A percentile compares a stretch with the other conserved stretches of the same genome.
Evolutionary conservation across 2,888 invertebrate species (phyloP).

Genomic region (Lepidochitona cinerea): DNA sequence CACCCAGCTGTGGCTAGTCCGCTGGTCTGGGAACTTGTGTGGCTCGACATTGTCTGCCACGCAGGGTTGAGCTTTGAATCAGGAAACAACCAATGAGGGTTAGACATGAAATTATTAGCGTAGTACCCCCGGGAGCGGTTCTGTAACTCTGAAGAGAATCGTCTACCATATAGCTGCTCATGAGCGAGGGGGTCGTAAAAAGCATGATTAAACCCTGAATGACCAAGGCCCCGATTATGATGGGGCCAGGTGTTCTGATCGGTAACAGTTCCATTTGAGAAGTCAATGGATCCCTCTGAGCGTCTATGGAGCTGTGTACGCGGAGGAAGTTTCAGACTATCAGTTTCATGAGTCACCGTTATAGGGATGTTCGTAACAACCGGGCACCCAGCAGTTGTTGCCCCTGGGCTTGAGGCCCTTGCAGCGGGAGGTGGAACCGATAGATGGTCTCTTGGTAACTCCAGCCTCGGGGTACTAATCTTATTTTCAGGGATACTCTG

Average conservation of each 20-base stretch:
- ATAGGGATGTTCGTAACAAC: not conserved
- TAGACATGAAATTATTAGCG: slow-evolving; percentile 24
- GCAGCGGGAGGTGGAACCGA: slow-evolving; percentile 30
- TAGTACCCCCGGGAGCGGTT: not conserved
- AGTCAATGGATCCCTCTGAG: slow-evolving; percentile 59
- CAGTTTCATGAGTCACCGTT: not conserved
- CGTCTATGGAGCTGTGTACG: slow-evolving; percentile 45
- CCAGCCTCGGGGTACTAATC: slow-evolving; percentile 9
- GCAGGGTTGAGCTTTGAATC: slow-evolving; percentile 33
- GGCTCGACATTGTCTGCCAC: slow-evolving; percentile 32
- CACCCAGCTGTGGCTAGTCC: slow-evolving; percentile 1
- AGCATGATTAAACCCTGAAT: slow-evolving; percentile 35
- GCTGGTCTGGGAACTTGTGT: slow-evolving; percentile 3
- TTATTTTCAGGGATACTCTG: slow-evolving; percentile 46
- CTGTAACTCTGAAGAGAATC: slow-evolving; percentile 1
- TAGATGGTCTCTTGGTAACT: slow-evolving; percentile 23
- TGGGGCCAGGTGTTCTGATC: slow-evolving; percentile 52
- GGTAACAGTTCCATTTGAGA: slow-evolving; percentile 34
- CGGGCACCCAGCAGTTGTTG: not conserved
- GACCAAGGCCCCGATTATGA: slow-evolving; percentile 53
- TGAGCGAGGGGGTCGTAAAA: not conserved
- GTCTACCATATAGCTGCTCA: not conserved
- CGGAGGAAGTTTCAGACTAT: slow-evolving; percentile 1
- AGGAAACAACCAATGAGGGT: slow-evolving; percentile 35
- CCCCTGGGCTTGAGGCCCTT: slow-evolving; percentile 20